These are phyloP conservation scores for Kuschelorhynchus macadamiae DNA, from an alignment of 2,888 invertebrate species.

Conservation along the genomic window DNA sequence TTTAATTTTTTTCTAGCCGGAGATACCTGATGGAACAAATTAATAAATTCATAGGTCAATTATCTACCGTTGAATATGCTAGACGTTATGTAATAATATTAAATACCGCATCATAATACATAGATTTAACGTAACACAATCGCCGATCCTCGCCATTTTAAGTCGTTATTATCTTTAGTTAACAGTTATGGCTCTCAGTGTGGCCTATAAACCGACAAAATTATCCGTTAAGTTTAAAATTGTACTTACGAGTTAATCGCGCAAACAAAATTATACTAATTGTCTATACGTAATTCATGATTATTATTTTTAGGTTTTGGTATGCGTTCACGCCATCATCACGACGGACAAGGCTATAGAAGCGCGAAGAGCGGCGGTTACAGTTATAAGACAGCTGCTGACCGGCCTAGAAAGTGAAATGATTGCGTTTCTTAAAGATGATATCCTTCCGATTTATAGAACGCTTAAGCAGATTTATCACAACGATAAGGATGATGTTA, in stretches of 20 bases:
- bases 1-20: too few species aligned
- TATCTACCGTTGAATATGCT: neutral
- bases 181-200: constrained; percentile 29
- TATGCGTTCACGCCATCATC: constrained; percentile 78
- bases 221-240: constrained; percentile 21
- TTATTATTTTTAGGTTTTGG: constrained; percentile 73
- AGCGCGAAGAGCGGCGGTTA: constrained; percentile 84
- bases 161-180: constrained; percentile 1
- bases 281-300: constrained; percentile 16
- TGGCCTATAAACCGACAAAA: constrained; percentile 27
- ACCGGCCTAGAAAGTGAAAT: constrained; percentile 82
- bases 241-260: constrained; percentile 3
- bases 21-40: too few species aligned
- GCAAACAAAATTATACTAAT: constrained; percentile 18
- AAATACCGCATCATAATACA: neutral
- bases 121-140: constrained; percentile 2
- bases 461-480: constrained; percentile 77
- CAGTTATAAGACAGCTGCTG: constrained; percentile 82
- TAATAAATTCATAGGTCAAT: neutral
- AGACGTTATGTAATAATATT: neutral
- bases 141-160: constrained; percentile 3
- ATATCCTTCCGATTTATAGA: constrained; percentile 79
- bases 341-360: constrained; percentile 80
- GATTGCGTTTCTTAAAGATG: constrained; percentile 76
- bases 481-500: constrained; percentile 77